Evolutionary conservation across 1,140 invertebrate species (phyloP).

Genomic region (Heliconius nattereri): DNA sequence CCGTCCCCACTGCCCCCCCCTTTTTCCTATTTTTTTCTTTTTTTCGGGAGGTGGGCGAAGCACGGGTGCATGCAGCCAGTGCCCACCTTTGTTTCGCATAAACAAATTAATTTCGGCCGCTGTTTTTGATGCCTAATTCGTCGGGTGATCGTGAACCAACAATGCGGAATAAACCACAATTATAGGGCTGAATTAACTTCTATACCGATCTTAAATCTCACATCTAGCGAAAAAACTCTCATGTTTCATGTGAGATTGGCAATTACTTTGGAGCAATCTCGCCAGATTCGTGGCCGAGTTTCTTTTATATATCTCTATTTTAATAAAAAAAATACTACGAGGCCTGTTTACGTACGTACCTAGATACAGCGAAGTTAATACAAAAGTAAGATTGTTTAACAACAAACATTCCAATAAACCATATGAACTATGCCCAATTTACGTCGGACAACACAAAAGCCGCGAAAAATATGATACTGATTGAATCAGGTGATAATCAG

Average conservation of each 20-base stretch:
- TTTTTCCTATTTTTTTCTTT: constrained; percentile 76
- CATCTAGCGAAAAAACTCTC: not conserved
- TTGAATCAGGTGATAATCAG: constrained; percentile 79
- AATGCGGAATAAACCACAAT: constrained; percentile 43
- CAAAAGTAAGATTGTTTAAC: not conserved
- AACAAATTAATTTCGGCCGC: constrained; percentile 80
- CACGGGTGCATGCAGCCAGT: constrained; percentile 77
- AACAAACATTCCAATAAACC: not conserved
- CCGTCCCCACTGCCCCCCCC: constrained; percentile 55
- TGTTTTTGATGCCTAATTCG: constrained; percentile 79
- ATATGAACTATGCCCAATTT: constrained; percentile 15
- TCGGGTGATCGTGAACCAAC: constrained; percentile 49
- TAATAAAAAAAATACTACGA: not conserved
- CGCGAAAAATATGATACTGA: constrained; percentile 49
- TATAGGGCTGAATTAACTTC: constrained; percentile 37
- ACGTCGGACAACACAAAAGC: constrained; percentile 32
- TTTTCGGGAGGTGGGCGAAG: constrained; percentile 76
- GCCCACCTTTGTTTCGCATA: constrained; percentile 81
- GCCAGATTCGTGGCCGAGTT: constrained; percentile 7
- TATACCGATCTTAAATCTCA: constrained; percentile 9
- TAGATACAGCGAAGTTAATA: not conserved
- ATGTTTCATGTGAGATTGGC: constrained; percentile 15
- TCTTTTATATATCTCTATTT: constrained; percentile 13
- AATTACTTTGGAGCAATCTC: constrained; percentile 14
- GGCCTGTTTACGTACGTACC: not conserved